Evolutionary conservation across 2,888 invertebrate genomes (phyloP), one percentile per base, ranked within the genome.

Genomic region (Apodemia zela): DNA sequence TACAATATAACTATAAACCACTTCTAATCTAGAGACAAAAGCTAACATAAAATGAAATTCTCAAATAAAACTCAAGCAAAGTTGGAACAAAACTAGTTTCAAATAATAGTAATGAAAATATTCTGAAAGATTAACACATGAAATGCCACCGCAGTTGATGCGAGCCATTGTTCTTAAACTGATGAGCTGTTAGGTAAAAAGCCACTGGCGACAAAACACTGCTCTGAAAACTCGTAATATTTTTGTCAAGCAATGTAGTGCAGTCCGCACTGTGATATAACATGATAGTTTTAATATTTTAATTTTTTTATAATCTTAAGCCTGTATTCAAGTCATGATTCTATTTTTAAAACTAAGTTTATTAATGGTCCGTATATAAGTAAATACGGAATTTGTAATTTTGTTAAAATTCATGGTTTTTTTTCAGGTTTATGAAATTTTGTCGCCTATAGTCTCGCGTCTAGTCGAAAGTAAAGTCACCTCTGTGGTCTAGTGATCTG

Each of bases 171-270:
- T 63, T 63, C 63, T 47, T 29, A 57, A 47, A 47, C 59, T 63
- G 63, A 63, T 45, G 63, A 63, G 59, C 33, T 59, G 57, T 54
- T 54, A 54, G 54, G 54, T 25, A 25, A 21, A 42, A 21, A 59
- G 45, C 62, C 60, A 60, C 15, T 60, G 60, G 60, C 60, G 60
- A 60, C 60, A 18, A 58, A 54, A 29, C 60, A 29, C 25, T 62
- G 62, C 42, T 29, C 62, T 62, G 62, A 62, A 62, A 62, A 62
- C 62, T 58, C 47, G 42, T 29, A 54, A 61, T 35, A 62, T 62
- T 62, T 62, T 62, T 62, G 62, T 62, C 62, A 62, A 62, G 58
- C 62, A 33, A 58, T 54, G 21, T 49, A 49, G 33, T 21, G 51
- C 61, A 33, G 61, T 11, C 49, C 21, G 29, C 33, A 58, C 51